These are phyloP conservation scores for Pocillopora verrucosa DNA, from an alignment of 64 coral and sea anemone species.

Conservation along the genomic window DNA sequence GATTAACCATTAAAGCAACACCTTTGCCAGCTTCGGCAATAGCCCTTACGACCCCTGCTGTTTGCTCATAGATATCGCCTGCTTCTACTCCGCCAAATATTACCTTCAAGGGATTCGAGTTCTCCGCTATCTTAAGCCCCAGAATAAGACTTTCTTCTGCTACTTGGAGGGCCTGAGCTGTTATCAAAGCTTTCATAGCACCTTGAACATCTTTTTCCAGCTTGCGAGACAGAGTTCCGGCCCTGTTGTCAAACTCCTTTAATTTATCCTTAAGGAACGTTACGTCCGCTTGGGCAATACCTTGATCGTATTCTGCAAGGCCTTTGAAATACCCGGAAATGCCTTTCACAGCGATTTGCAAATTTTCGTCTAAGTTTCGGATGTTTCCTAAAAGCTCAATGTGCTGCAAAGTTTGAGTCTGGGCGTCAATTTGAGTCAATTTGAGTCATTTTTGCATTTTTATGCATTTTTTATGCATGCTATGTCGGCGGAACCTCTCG, in stretches of 20 bases:
- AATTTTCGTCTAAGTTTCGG: slow-evolving; percentile 29
- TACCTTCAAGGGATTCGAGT: slow-evolving; percentile 48
- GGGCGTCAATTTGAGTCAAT: too few species aligned
- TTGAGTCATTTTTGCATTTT: too few species aligned
- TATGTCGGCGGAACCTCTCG: too few species aligned
- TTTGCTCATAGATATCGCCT: slow-evolving; percentile 20
- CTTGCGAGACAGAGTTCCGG: neutral
- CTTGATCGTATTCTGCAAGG: slow-evolving; percentile 62
- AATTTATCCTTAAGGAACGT: slow-evolving; percentile 46
- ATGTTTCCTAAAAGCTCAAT: slow-evolving; percentile 14
- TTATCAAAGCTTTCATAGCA: slow-evolving; percentile 14
- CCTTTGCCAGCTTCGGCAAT: slow-evolving; percentile 12
- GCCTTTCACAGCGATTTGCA: slow-evolving; percentile 10
- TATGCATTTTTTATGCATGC: too few species aligned
- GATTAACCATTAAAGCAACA: slow-evolving; percentile 9
- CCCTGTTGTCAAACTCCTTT: slow-evolving; percentile 15
- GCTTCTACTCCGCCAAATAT: slow-evolving; percentile 13
- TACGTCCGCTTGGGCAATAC: slow-evolving; percentile 49
- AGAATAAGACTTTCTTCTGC: slow-evolving; percentile 13
- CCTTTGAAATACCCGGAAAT: slow-evolving; percentile 19
- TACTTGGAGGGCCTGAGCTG: slow-evolving; percentile 1
- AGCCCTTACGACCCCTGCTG: slow-evolving; percentile 11
- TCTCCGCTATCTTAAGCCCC: slow-evolving; percentile 18
- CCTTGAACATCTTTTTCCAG: slow-evolving; percentile 21
- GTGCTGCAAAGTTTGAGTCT: neutral